Base-by-base conservation (phyloP, 2,888 invertebrate genomes). In the Drosophila pseudotakahashii region DNA sequence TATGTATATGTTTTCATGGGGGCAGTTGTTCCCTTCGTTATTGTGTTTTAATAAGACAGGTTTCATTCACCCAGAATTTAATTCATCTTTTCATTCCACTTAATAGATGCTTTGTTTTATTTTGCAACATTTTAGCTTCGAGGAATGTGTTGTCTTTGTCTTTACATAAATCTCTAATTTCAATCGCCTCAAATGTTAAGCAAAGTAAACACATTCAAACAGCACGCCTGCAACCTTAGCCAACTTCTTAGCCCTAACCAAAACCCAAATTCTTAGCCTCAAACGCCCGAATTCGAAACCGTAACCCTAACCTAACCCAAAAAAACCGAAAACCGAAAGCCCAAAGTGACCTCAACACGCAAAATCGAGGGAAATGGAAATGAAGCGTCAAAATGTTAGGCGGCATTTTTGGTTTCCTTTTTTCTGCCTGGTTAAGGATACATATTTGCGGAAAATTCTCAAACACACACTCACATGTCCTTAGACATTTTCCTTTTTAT, bases 261-360 rank as follows among this genome's bases (percentile, higher is more conserved):
- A 54, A 16, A 26, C 11, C 42, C 53, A 1, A 26, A 60, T 16
- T 16, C 52, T 10, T 32, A 36, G 34, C 41, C 59, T 42, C 23
- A 16, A 62, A 61, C 52, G 23, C 34, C 42, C 7, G 32, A 51
- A 32, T n/a, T 23, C 32, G 32, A 41, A 58, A 41, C 39, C 58
- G 16, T 32, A 60, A 60, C 37, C 42, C 44, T 16, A 50, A n/a
- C 55, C 41, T n/a, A 37, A 55, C 50, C 37, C 36, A 34, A 51
- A 51, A 7, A 30, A 30, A 30, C 30, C 7, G 30, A 30, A 30
- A 50, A 47, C 54, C 63, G 16, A 44, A 55, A 72, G 59, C 59
- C 51, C 60, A 51, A 73, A 67, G 58, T 69, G 72, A 75, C 72
- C 75, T 75, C 75, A 76, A 69, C 75, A 71, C 53, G 64, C 47